Conservation (phyloP, 2,888 invertebrate genomes). For the Agrochola lychnidis region DNA sequence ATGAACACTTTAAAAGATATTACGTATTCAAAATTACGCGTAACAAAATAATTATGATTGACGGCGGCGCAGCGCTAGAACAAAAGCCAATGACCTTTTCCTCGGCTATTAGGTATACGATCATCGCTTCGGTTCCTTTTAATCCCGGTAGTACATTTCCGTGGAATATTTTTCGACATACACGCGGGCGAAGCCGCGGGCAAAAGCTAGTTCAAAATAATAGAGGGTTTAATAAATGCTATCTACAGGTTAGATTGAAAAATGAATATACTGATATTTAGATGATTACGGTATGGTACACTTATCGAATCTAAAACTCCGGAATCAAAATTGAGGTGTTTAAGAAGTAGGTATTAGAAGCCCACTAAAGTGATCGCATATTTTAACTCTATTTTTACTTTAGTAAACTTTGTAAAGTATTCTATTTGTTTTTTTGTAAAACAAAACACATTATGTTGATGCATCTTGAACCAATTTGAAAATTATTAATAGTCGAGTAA, state of each 20-base stretch:
- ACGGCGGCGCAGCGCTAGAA: too few relatives aligned
- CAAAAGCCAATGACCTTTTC: too few relatives aligned
- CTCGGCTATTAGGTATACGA: too few relatives aligned
- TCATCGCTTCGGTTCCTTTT: too few relatives aligned
- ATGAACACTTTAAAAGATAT: too few relatives aligned
- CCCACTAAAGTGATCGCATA: background rate
- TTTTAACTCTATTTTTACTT: background rate
- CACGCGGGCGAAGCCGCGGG: too few relatives aligned
- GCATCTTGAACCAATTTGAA: slow-evolving; percentile 19
- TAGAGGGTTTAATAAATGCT: background rate
- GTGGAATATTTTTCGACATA: too few relatives aligned
- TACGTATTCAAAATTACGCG: too few relatives aligned
- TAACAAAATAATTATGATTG: too few relatives aligned
- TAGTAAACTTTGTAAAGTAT: background rate
- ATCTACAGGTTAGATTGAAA: too few relatives aligned
- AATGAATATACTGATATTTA: background rate
- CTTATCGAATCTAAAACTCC: background rate
- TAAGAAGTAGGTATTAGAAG: background rate
- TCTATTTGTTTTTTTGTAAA: background rate
- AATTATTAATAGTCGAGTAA: slow-evolving; percentile 40
- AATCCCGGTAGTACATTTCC: too few relatives aligned
- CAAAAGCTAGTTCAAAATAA: background rate
- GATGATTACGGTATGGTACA: background rate
- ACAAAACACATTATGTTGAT: background rate
- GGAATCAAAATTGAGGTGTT: background rate